A percentile compares a stretch with the other conserved stretches of the same genome.
Conservation (phyloP, 2,888 invertebrate species). For the Luffia ferchaultella region DNA sequence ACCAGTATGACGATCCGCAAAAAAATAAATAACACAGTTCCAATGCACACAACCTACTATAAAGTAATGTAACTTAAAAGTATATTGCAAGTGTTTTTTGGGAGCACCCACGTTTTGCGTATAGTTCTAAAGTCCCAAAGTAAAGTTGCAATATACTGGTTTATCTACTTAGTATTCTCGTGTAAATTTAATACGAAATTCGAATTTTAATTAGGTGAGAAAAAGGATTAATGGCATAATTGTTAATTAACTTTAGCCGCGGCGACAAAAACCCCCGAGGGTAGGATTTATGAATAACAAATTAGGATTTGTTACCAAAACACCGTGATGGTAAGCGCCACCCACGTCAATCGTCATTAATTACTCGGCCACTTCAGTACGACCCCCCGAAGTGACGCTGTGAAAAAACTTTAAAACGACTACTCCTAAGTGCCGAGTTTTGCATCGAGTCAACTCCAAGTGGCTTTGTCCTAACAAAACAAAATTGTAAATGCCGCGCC, state of each 20-base stretch:
- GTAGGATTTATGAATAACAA: background rate
- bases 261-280: background rate
- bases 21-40: too few species aligned
- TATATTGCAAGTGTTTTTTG: too few species aligned
- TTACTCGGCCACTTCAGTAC: slow-evolving; percentile 48
- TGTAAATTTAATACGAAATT: too few species aligned
- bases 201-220: background rate
- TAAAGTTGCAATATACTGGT: too few species aligned
- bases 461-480: background rate
- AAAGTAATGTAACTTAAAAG: too few species aligned
- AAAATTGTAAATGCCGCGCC: background rate
- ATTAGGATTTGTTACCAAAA: slow-evolving; percentile 57
- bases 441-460: slow-evolving; percentile 1
- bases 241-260: background rate
- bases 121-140: too few species aligned
- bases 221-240: background rate
- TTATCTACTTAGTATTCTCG: too few species aligned
- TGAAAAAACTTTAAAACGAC: slow-evolving; percentile 23
- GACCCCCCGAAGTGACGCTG: slow-evolving; percentile 38
- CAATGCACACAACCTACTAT: too few species aligned
- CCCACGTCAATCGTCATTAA: slow-evolving; percentile 51
- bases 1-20: too few species aligned
- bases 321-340: slow-evolving; percentile 48
- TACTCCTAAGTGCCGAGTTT: background rate
- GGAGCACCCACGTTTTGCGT: too few species aligned